Base-by-base conservation (phyloP, 2,888 invertebrate genomes). In the Patella depressa region DNA sequence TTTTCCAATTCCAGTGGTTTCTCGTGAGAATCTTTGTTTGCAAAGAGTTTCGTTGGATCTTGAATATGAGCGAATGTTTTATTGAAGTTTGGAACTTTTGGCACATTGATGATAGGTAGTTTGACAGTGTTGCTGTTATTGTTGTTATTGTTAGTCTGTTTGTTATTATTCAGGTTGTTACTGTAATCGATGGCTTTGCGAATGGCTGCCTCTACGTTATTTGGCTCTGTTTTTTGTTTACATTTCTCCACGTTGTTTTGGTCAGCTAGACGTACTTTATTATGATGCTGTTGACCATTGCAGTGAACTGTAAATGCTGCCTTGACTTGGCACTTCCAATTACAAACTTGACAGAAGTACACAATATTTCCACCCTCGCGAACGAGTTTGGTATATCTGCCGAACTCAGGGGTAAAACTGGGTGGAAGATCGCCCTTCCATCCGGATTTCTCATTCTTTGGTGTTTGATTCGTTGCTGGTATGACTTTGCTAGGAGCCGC, bases 261-360 rank as follows among this genome's bases (percentile, higher is more conserved):
- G 34, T 83, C 83, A 12, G 84, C 85, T 14, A 78, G 73, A 17
- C 80, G 77, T 4, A 86, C 85, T 77, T 85, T 85, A 34, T 69
- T 80, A 72, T 82, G 81, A 79, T 88, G 87, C 53, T 81, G 74
- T 11, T 80, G 76, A 53, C 82, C 80, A 34, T 82, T 81, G 76
- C 87, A 86, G 74, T 87, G 88, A 34, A 79, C 81, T 69, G 85
- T 83, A 77, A 88, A 88, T n/a, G 84, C 84, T 29, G 85, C 79
- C 74, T 86, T 85, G 9, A 86, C 84, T 71, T 86, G 87, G 55
- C 86, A 85, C 78, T 87, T 88, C 84, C 85, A 86, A 78, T 88
- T 88, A 79, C 88, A 88, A 19, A 86, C 85, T 76, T 88, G 88
- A 80, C 88, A 88, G 76, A 88, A 88, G 73, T 88, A 88, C 9